Evolutionary conservation across 2,888 invertebrate species (phyloP), one percentile per base, ranked within the genome.

Genomic region (Mythimna impura): DNA sequence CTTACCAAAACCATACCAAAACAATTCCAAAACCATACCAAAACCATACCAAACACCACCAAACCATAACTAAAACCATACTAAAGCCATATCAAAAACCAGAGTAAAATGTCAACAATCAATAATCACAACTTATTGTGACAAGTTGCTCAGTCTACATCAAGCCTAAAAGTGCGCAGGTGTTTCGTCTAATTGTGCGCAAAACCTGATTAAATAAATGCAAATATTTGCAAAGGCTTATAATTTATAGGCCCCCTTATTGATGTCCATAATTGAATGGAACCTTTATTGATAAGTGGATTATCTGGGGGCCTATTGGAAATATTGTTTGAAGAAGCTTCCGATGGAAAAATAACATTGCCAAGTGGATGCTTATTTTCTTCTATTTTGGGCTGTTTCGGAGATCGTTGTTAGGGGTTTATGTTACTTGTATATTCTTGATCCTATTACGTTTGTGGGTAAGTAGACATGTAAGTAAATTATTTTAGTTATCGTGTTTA

Each of bases 151-250:
- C 36, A 66, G 64, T 66, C n/a, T 40, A 12, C 22, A 1, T 9
- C 25, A n/a, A 0, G 10, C 66, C 52, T 82, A 58, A 73, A 50
- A 54, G 50, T 10, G 54, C 71, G 55, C 85, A 85, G 85, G 86
- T 85, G 85, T 70, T 68, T 36, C 25, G 60, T 76, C 66, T 80
- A 86, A 85, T 84, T 80, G 76, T 54, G 66, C 86, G 30, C 67
- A 62, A 71, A 67, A 74, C 66, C 78, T 77, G 80, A 84, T 79
- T 80, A 84, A 80, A 84, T 76, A 75, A 79, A 78, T 78, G 80
- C 82, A 78, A 86, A 85, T 84, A 86, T 86, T 86, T 82, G 70
- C 71, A 47, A 66, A 85, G 62, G 66, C 78, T 62, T 69, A 80
- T 86, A 85, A 85, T 82, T 86, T 80, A 86, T 77, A 69, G 52